These are phyloP conservation scores for Zophobas atratus DNA, from an alignment of 1,140 invertebrate species.

Conservation along the genomic window DNA sequence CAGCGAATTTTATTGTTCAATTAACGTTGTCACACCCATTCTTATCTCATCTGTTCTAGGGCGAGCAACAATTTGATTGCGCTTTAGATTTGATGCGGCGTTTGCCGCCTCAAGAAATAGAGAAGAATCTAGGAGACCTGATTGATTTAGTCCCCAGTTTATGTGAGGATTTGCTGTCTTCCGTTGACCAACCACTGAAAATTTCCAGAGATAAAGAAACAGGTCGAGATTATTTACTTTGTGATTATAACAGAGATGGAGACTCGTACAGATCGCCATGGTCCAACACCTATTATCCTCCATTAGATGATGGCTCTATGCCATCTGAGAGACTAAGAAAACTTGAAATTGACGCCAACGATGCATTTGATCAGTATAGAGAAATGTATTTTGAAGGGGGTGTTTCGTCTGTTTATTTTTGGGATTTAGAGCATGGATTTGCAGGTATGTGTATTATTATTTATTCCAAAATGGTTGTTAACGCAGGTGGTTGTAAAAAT, in stretches of 20 bases:
- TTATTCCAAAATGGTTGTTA: too few relatives aligned
- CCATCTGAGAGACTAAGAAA: constrained; percentile 96
- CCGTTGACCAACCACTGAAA: constrained; percentile 98
- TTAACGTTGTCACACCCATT: constrained; percentile 37
- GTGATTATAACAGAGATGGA: constrained; percentile 99
- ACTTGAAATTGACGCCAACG: constrained; percentile 98
- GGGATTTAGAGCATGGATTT: constrained; percentile 99
- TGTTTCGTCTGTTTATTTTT: constrained; percentile 98
- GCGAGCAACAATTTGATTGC: constrained; percentile 98
- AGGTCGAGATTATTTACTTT: constrained; percentile 97
- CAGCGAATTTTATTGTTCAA: not conserved
- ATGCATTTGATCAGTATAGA: constrained; percentile 98
- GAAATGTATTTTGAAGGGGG: constrained; percentile 99
- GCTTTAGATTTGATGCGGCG: constrained; percentile 98
- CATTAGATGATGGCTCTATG: constrained; percentile 98
- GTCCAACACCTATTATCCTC: constrained; percentile 99
- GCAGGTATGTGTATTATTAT: constrained; percentile 74
- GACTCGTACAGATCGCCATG: constrained; percentile 99
- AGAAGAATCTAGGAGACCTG: constrained; percentile 97
- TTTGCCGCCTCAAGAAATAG: constrained; percentile 98
- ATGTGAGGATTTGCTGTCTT: constrained; percentile 97
- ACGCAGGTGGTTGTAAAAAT: too few relatives aligned
- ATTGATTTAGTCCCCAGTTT: constrained; percentile 96
- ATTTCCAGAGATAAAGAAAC: constrained; percentile 95
- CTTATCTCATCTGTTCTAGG: constrained; percentile 74